Base-by-base conservation (phyloP, 2,797 vertebrate species). In the Acipenser transmontanus region DNA sequence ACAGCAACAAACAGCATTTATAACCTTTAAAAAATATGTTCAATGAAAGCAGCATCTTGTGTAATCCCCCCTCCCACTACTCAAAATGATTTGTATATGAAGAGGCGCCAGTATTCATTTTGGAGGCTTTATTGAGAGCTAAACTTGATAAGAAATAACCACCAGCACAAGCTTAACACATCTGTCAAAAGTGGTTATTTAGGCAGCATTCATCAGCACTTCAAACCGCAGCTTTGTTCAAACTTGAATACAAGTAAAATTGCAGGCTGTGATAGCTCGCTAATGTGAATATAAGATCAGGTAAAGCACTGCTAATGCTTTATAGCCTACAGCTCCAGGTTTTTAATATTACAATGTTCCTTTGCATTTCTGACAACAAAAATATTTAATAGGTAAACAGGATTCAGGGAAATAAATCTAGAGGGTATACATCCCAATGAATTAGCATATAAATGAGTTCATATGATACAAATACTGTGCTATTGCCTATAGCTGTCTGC, bases 381-480 rank as follows among this genome's bases (percentile, higher is more conserved):
- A 66, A 63, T 70, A 66, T 70, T 70, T 91, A 91, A 91, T 92
- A 88, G 92, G 93, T 97, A 95, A 95, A 95, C 93, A 95, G 91
- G 91, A 88, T 88, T 93, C 93, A 90, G 92, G 88, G 89, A 92
- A 93, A 94, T 93, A 91, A 95, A 92, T 88, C 86, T 86, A 86
- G 91, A 94, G 92, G 91, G 91, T 93, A 92, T 94, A 94, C 85
- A 87, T 88, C 82, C 82, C 84, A 91, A 93, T 93, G 93, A 94
- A 97, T 97, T 97, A 96, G 93, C 94, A 97, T 97, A 95, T 97
- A 97, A 94, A 96, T 96, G 92, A 96, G 92, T 93, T 94, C 91
- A 92, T 94, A 94, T 93, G 92, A 89, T 92, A 93, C 93, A 95
- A 94, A 95, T 94, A 92, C 91, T 92, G 91, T 91, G 92, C 89